Base-by-base conservation (phyloP, 1,140 invertebrate species). In the Drosophila jambulina region DNA sequence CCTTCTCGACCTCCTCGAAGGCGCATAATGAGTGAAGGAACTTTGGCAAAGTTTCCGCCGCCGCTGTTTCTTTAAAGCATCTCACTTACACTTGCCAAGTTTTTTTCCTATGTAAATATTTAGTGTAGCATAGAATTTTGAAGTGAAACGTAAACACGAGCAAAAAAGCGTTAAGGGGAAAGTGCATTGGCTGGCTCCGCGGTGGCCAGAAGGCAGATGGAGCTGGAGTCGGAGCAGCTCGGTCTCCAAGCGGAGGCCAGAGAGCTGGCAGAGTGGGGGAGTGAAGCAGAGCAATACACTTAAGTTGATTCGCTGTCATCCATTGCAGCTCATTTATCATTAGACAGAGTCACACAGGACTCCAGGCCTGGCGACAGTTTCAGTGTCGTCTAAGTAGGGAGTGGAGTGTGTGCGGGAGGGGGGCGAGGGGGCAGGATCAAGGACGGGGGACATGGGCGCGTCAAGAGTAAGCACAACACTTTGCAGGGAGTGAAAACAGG, bases 291-390 rank as follows among this genome's bases (percentile, higher is more conserved):
- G 84, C 84, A 91, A 91, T 91, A 91, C 90, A 91, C 90, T 91
- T 91, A 91, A 90, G 90, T 91, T 91, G 90, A 91, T 91, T 91
- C 90, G 90, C 90, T 91, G 90, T 91, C 90, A 91, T 91, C 85
- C 82, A 91, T 91, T 91, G 90, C 90, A 91, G 90, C 90, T 91
- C 90, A 91, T 91, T 91, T 91, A 91, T 91, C 90, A 91, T 91
- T 86, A 90, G 85, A 88, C 82, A 53, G 87, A 87, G 84, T 84
- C 84, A 88, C 75, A 83, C 80, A 84, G 64, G 67, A 82, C 62
- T 56, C 53, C 70, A 54, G 80, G 79, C 78, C 69, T 49, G 74
- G 80, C 75, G 77, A 86, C 86, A 86, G 86, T 91, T 83, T 90
- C 80, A 88, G 75, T 87, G 78, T 88, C 77, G 51, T 72, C 78